phyloP scores from a whole-genome alignment of 2,888 invertebrate genomes.

The Eupithecia vulgata region DNA sequence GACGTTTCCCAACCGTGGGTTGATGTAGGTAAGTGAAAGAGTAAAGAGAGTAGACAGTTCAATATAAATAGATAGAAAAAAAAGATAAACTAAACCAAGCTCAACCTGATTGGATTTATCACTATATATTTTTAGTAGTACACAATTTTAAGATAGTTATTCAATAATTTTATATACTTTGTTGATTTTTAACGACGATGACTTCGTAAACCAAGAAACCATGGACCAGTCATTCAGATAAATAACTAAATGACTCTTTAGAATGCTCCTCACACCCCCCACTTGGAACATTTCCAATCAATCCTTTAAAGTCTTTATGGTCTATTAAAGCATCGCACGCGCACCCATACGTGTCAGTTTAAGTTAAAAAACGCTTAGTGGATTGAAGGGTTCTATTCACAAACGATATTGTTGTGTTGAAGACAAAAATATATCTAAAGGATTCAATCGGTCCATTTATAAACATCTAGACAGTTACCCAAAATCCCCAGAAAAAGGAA shows the following conservation, averaged over 20 bases:
- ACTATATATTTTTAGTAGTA: no score
- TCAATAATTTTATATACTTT: background rate
- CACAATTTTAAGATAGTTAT: background rate
- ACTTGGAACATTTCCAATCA: slow-evolving; percentile 29
- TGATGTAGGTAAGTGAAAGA: background rate
- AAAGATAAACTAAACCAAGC: background rate
- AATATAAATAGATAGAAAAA: background rate
- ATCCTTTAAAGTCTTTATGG: slow-evolving; percentile 19
- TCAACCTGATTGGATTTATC: background rate
- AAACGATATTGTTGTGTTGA: background rate
- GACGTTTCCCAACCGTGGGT: background rate
- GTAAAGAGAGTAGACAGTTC: background rate
- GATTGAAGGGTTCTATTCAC: slow-evolving; percentile 43
- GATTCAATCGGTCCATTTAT: background rate
- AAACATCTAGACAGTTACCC: background rate
- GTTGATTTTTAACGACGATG: background rate
- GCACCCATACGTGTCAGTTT: slow-evolving; percentile 42
- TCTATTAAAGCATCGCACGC: slow-evolving; percentile 36
- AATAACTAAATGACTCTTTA: background rate
- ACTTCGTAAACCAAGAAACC: background rate
- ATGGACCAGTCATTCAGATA: slow-evolving; percentile 4
- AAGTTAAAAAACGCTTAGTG: slow-evolving; percentile 49
- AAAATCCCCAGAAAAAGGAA: background rate
- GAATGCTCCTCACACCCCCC: slow-evolving; percentile 2
- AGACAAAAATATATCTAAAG: background rate